Base-by-base conservation (phyloP, 2,113 vertebrate genomes). In the Motacilla alba region DNA sequence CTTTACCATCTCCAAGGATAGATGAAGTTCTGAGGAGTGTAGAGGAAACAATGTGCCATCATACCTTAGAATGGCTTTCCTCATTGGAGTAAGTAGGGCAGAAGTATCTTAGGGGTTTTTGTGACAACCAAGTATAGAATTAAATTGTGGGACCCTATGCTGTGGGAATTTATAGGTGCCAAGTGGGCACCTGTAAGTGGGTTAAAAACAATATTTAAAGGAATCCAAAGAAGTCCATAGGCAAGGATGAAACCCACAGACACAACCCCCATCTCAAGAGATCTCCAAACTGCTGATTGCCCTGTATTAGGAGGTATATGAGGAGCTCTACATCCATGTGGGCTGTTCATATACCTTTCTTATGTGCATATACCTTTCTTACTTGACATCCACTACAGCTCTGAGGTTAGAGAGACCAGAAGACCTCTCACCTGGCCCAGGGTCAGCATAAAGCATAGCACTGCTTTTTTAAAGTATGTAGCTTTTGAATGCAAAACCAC, bases 391-490 rank as follows among this genome's bases (percentile, higher is more conserved):
- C 21, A 80, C 16, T 27, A 50, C 28, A 7, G 11, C 18, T 70
- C 55, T 63, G 8, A 76, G 47, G 39, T 50, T 16, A 73, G 26
- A 78, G 28, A 60, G 30, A 81, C 27, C 43, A 69, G 23, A 18
- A 53, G 23, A 58, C 11, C 1, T 1, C 28, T 27, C 52, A 49
- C 11, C 55, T 60, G 49, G 35, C 27, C n/a, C 59, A 55, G 19
- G 55, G 31, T 77, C 59, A 77, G 53, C 4, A 1, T 4, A n/a
- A 75, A 79, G 22, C 46, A 37, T 1, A 37, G 18, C 14, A 31
- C 20, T 0, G 0, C 33, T n/a, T 80, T 72, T 68, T 69, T 0
- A 9, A 58, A 88, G 11, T 14, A 66, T 44, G 20, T 28, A 13
- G 39, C 47, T 72, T 88, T 83, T 77, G 19, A 74, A 77, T 22